Conservation (phyloP, 2,113 vertebrate species). For the Rhegmatorhina hoffmannsi region DNA sequence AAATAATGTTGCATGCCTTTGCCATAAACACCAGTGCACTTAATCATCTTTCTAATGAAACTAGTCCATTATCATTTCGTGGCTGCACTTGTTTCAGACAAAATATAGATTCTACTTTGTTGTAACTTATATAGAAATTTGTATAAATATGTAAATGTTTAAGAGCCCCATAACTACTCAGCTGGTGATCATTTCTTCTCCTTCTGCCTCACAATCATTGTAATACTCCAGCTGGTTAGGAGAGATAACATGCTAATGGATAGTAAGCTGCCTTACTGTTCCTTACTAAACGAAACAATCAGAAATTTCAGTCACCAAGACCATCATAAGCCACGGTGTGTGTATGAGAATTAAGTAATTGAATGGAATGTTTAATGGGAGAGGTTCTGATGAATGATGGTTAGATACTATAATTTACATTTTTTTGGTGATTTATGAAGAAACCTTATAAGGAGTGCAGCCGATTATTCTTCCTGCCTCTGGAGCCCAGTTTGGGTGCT, state of each 20-base stretch:
- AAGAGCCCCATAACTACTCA: neutral
- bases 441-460: neutral
- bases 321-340: neutral
- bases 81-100: neutral
- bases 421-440: neutral
- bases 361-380: neutral
- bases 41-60: neutral
- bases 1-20: neutral
- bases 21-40: neutral
- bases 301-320: neutral
- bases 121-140: neutral
- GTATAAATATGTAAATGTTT: neutral
- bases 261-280: neutral
- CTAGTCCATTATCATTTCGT: neutral
- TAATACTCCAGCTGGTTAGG: neutral
- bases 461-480: neutral
- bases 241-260: neutral
- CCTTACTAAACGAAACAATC: neutral
- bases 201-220: neutral
- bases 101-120: neutral
- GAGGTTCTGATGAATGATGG: neutral
- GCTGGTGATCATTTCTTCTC: neutral
- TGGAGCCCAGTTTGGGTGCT: neutral
- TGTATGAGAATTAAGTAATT: neutral
- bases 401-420: neutral